Conservation (phyloP, 2,113 vertebrate species). For the Anguilla rostrata region DNA sequence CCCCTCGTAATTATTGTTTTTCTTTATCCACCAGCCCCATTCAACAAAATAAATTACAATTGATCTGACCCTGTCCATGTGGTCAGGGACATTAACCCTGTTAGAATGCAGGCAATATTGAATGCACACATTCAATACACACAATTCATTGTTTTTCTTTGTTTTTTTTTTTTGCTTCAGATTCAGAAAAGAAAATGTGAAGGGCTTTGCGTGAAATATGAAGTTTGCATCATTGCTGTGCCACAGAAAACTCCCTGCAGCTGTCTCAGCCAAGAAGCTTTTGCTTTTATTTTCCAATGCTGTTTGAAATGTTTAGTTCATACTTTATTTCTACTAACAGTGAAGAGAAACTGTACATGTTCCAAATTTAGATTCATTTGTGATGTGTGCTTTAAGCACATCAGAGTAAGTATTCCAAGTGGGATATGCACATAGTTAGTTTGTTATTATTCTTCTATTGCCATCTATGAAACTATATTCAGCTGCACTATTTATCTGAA, state of each 20-base stretch:
- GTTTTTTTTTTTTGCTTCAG: neutral
- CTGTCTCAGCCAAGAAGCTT: too few relatives aligned
- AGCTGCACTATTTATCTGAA: too few relatives aligned
- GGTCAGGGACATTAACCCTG: constrained; percentile 64
- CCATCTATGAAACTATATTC: too few relatives aligned
- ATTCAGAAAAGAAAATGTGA: neutral
- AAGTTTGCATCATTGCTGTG: too few relatives aligned
- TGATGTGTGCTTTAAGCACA: too few relatives aligned
- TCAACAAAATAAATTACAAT: constrained; percentile 61
- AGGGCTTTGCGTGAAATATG: neutral
- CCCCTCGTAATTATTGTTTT: constrained; percentile 25
- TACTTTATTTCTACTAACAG: neutral
- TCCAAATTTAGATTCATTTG: too few relatives aligned
- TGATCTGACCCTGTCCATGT: constrained; percentile 58
- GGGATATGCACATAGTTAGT: too few relatives aligned
- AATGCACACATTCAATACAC: neutral
- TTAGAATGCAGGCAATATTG: neutral
- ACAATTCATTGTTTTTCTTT: neutral
- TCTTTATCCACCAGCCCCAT: constrained; percentile 18
- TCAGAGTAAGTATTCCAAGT: neutral
- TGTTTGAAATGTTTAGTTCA: neutral
- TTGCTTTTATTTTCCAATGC: too few relatives aligned
- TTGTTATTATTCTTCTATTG: too few relatives aligned
- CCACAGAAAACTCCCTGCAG: too few relatives aligned
- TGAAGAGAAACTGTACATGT: neutral